A percentile compares a stretch with the other conserved stretches of the same genome.
These are phyloP conservation scores for Catostylus mosaicus DNA, from an alignment of 30 jellyfish, hydroid and myxozoan species.

Conservation along the genomic window DNA sequence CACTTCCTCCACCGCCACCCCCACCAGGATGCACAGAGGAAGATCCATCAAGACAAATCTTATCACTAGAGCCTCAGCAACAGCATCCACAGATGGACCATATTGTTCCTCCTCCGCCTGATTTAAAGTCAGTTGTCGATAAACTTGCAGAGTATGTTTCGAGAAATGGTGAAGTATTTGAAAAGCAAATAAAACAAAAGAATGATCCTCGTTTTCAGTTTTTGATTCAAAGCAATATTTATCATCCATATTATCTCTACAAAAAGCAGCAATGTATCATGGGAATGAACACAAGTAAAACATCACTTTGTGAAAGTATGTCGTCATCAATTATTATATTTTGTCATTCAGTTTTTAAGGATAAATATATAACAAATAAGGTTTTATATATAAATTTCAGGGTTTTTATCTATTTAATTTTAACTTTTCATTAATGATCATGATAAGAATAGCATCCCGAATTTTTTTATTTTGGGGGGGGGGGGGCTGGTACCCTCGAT, in stretches of 20 bases:
- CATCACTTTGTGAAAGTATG: conserved; percentile 25
- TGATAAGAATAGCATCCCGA: no score
- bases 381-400: no score
- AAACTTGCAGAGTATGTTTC: conserved; percentile 83
- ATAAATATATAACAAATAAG: no score
- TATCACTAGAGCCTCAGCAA: neutral
- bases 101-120: conserved; percentile 88
- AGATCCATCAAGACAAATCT: neutral
- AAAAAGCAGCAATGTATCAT: conserved; percentile 51
- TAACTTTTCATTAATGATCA: no score
- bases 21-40: conserved; percentile 54
- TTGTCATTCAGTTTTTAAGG: neutral
- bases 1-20: conserved; percentile 56
- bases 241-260: conserved; percentile 71
- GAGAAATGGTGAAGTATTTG: conserved; percentile 90
- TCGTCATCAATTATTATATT: neutral
- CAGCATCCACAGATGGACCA: conserved; percentile 40
- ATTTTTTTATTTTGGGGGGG: no score
- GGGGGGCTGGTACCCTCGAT: no score
- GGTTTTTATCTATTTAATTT: no score
- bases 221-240: conserved; percentile 58
- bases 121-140: conserved; percentile 86
- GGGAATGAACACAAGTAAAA: conserved; percentile 30
- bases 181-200: conserved; percentile 73
- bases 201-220: conserved; percentile 92